These are phyloP conservation scores for Tetrao urogallus DNA, from an alignment of 2,113 vertebrate genomes.

Conservation along the genomic window DNA sequence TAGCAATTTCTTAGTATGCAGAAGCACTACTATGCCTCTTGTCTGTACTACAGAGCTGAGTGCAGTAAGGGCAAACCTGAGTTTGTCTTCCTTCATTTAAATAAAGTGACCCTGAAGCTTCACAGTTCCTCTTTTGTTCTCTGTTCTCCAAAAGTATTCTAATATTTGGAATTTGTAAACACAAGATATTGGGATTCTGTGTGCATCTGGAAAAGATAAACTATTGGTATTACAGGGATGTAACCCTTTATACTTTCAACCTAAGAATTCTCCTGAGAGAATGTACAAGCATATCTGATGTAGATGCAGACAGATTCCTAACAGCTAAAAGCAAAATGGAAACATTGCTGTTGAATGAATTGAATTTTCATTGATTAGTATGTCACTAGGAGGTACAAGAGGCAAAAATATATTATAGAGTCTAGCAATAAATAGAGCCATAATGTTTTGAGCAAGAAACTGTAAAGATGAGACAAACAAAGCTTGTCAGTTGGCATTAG, in stretches of 20 bases:
- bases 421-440: constrained; percentile 1
- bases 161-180: constrained; percentile 60
- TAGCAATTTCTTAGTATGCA: neutral
- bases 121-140: constrained; percentile 13
- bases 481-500: constrained; percentile 38
- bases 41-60: neutral
- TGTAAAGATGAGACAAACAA: neutral
- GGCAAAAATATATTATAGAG: neutral
- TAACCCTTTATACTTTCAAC: constrained; percentile 46
- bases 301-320: constrained; percentile 32
- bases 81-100: constrained; percentile 8
- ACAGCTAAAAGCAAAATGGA: constrained; percentile 17
- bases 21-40: neutral
- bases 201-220: constrained; percentile 65
- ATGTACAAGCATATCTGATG: neutral
- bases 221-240: constrained; percentile 23
- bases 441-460: neutral
- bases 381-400: fast-evolving
- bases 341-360: constrained; percentile 22
- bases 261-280: constrained; percentile 12
- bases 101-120: neutral
- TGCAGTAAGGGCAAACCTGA: neutral
- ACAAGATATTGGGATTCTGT: constrained; percentile 36
- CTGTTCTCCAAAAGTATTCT: constrained; percentile 10
- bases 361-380: constrained; percentile 24